These are phyloP conservation scores for Magallana angulata DNA, from an alignment of 1,140 invertebrate genomes.

Conservation along the genomic window DNA sequence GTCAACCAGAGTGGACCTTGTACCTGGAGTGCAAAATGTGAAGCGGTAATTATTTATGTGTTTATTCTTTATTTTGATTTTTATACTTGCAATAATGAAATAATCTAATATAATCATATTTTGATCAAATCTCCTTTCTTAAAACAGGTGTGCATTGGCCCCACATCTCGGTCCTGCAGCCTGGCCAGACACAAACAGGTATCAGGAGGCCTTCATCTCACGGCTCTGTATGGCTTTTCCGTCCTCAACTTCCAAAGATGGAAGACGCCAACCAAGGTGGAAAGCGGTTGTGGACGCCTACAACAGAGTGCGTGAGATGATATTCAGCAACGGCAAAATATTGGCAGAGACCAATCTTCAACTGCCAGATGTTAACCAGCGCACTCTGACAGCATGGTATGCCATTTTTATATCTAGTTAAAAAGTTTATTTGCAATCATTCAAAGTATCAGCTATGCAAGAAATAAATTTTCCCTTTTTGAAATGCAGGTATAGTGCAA, in stretches of 20 bases:
- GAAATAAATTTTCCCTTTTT: not conserved
- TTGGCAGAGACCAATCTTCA: conserved; percentile 41
- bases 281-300: too few species aligned
- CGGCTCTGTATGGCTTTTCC: too few species aligned
- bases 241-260: too few species aligned
- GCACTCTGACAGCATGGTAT: conserved; percentile 34
- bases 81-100: not conserved
- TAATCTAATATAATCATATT: not conserved
- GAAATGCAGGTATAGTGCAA: conserved; percentile 22
- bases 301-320: not conserved
- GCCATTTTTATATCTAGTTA: not conserved
- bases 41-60: not conserved
- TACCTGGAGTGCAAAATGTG: not conserved
- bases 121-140: not conserved
- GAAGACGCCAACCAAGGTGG: too few species aligned
- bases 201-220: not conserved
- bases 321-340: conserved; percentile 1
- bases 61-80: not conserved
- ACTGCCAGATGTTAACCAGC: conserved; percentile 38
- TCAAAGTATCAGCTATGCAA: not conserved
- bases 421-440: not conserved
- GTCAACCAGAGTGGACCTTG: not conserved
- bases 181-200: conserved; percentile 22
- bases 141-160: not conserved
- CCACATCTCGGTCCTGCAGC: not conserved